Evolutionary conservation across 2,113 vertebrate species (phyloP), one percentile per base, ranked within the genome.

Genomic region (Echinops telfairi): DNA sequence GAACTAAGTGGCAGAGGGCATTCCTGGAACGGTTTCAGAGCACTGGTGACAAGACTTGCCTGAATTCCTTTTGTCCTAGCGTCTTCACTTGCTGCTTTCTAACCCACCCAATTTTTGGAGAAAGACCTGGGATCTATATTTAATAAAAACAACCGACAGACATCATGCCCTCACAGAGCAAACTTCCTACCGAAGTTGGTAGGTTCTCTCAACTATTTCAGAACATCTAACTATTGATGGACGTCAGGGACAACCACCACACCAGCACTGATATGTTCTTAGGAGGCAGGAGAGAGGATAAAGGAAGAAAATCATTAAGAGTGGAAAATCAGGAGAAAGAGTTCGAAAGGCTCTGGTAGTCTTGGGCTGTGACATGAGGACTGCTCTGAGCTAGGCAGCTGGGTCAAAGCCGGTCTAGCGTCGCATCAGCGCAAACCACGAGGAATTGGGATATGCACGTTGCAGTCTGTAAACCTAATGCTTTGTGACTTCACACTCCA

Each of bases 21-120:
- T 90, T 93, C 68, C 71, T 90, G 83, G 36, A 90, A 90, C 33
- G 25, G 57, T 82, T 93, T 95, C 36, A 0, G 14, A 29, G 36
- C 85, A 91, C 47, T 94, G 93, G 80, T 86, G 80, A 92, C 85
- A 87, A 83, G 94, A 75, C 70, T 83, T 71, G 93, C 77, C 88
- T 85, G 66, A 88, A 57, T 94, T 91, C 29, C 38, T 79, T 68
- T 36, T 78, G 33, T 60, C 66, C 33, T 71, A 29, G 40, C 8
- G 83, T 77, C 23, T 25, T 15, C 23, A 33, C 58, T 71, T 53
- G 71, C 57, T 82, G 19, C 12, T 92, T 92, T 75, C 43, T n/a
- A 66, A 78, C 6, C 23, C 57, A 86, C 80, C 16, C 16, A 60
- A 85, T 29, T 75, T 83, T 36, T 85, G 40, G 85, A 60, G 57